Conservation (phyloP, 2,888 invertebrate species). For the Laspeyria flexula region DNA sequence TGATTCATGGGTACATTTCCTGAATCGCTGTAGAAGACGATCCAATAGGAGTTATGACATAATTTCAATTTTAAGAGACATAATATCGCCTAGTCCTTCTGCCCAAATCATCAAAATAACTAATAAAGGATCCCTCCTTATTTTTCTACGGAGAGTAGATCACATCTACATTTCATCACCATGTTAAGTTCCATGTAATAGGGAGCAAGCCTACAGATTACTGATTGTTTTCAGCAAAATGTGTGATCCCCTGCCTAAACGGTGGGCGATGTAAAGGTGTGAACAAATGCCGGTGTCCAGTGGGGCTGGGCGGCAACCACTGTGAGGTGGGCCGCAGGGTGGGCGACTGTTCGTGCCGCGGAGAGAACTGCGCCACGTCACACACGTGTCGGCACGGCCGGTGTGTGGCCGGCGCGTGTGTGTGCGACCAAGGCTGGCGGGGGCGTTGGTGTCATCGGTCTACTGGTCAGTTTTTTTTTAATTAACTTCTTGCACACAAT, state of each 20-base stretch:
- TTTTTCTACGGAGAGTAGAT: too few species aligned
- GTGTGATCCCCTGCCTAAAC: conserved; percentile 95
- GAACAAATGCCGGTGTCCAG: conserved; percentile 95
- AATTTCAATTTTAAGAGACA: too few species aligned
- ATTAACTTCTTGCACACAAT: too few species aligned
- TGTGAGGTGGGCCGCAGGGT: conserved; percentile 95
- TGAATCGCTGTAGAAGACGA: too few species aligned
- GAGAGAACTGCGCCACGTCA: conserved; percentile 89
- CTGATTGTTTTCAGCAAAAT: conserved; percentile 91
- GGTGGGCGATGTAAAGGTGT: conserved; percentile 96
- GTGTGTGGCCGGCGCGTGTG: conserved; percentile 90
- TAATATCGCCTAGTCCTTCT: too few species aligned
- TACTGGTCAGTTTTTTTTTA: conserved; percentile 72
- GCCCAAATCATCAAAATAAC: too few species aligned
- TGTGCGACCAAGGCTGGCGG: conserved; percentile 93
- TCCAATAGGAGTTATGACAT: too few species aligned
- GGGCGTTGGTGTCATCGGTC: conserved; percentile 93
- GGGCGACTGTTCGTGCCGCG: conserved; percentile 90
- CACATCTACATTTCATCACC: too few species aligned
- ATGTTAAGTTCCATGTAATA: too few species aligned
- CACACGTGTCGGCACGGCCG: conserved; percentile 92
- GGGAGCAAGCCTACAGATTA: too few species aligned
- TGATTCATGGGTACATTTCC: too few species aligned
- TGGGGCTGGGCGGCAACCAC: conserved; percentile 94
- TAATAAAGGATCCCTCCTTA: too few species aligned